Evolutionary conservation across 2,113 vertebrate species (phyloP).

Genomic region (Oreotrochilus melanogaster): DNA sequence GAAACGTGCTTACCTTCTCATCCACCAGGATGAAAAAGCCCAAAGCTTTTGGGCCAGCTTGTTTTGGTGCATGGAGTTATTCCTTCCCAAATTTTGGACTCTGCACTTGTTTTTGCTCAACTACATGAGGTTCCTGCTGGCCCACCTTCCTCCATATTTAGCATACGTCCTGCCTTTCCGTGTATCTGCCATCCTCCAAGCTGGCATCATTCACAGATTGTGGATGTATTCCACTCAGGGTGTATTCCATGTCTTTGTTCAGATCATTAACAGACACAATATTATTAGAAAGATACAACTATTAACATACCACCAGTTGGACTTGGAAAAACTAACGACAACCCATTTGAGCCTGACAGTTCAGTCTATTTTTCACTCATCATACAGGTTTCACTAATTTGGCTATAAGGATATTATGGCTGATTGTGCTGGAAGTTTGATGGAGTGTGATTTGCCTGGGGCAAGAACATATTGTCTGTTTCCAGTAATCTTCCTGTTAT

Average conservation of each 20-base stretch:
- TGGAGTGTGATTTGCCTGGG: not conserved
- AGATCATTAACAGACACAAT: not conserved
- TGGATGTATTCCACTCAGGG: not conserved
- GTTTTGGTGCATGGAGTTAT: not conserved
- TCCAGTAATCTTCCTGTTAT: not conserved
- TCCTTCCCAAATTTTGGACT: not conserved
- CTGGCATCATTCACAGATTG: not conserved
- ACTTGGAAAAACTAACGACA: not conserved
- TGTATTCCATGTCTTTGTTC: not conserved
- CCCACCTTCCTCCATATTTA: not conserved
- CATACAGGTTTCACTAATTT: not conserved
- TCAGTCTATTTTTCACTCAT: not conserved
- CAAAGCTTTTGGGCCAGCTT: not conserved
- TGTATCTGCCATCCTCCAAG: rapidly evolving
- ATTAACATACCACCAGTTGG: not conserved
- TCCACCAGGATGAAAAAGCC: too few species aligned
- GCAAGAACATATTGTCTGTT: not conserved
- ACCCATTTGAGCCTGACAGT: not conserved
- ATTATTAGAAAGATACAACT: not conserved
- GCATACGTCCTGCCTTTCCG: not conserved
- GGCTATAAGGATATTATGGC: not conserved
- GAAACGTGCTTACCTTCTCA: rapidly evolving
- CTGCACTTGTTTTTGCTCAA: not conserved
- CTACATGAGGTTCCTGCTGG: not conserved
- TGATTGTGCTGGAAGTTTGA: not conserved